Evolutionary conservation across 2,797 vertebrate genomes (phyloP).

Genomic region (Australoheros facetus): DNA sequence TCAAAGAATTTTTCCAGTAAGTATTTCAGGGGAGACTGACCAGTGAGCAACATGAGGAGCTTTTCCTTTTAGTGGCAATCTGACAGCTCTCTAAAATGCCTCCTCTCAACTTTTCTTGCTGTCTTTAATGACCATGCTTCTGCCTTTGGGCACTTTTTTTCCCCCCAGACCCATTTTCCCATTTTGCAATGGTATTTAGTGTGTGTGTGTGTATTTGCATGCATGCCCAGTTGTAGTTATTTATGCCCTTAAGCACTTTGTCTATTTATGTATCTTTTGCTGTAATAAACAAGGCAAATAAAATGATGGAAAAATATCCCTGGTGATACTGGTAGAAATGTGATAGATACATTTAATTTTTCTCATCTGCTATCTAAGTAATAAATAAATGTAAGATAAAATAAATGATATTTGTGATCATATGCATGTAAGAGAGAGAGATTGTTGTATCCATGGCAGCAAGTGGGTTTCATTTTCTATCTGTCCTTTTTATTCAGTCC

Average conservation of each 20-base stretch:
- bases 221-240: neutral
- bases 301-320: neutral
- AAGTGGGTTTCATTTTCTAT: neutral
- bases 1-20: constrained; percentile 49
- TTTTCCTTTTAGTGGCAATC: neutral
- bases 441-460: constrained; percentile 34
- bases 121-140: neutral
- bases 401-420: neutral
- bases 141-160: neutral
- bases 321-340: neutral
- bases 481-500: constrained; percentile 4
- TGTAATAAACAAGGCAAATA: neutral
- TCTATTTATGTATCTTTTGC: neutral
- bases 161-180: neutral
- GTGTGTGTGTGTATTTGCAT: neutral
- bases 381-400: neutral
- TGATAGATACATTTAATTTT: neutral
- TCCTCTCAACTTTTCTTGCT: neutral
- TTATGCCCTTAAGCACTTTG: neutral
- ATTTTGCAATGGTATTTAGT: neutral
- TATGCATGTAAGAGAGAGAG: neutral
- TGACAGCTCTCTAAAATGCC: neutral
- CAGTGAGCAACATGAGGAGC: neutral
- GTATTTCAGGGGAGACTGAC: constrained; percentile 22
- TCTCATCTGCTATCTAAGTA: neutral